Base-by-base conservation (phyloP, 2,888 invertebrate genomes). In the Diplazon laetatorius region DNA sequence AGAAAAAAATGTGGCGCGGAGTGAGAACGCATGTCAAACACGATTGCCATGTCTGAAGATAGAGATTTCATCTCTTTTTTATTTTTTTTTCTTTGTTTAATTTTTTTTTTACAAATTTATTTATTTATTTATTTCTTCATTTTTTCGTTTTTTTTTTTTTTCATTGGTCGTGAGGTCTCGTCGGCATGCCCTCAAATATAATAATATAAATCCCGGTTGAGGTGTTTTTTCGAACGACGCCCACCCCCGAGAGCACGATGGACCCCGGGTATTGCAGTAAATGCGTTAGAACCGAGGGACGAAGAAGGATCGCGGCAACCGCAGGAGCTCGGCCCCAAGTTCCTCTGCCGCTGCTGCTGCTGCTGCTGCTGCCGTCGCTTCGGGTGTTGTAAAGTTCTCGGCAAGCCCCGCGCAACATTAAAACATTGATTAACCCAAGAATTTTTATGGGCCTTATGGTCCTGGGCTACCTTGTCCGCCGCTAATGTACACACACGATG, bases 371-470 rank as follows among this genome's bases (percentile, higher is more conserved):
- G 79, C 52, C 79, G 65, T 80, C 74, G 76, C 81, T 55, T 74
- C 78, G 73, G 81, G 81, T 82, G 85, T 82, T 84, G 82, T 87
- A 87, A 87, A 86, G 84, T 78, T 80, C 76, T 78, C 81, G 81
- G 2, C 82, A 81, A 72, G 82, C 69, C 66, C 65, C 69, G 79
- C 80, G 80, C 79, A 84, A 85, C 85, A 84, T 83, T 84, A 84
- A n/a, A 85, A 85, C 84, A 87, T 85, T 86, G 86, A 86, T 87
- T 86, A 86, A 86, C 86, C 85, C 82, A 84, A 85, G 87, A 87
- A 87, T 87, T 87, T 86, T 86, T 87, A 87, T 84, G 83, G 82
- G 77, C 68, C 75, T 75, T 63, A 68, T 73, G 72, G 69, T 72
- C 63, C 78, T 9, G 22, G n/a, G 68, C 75, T 71, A 71, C 57